Evolutionary conservation across 2,797 vertebrate genomes (phyloP), one percentile per base, ranked within the genome.

Genomic region (Lagocephalus sceleratus): DNA sequence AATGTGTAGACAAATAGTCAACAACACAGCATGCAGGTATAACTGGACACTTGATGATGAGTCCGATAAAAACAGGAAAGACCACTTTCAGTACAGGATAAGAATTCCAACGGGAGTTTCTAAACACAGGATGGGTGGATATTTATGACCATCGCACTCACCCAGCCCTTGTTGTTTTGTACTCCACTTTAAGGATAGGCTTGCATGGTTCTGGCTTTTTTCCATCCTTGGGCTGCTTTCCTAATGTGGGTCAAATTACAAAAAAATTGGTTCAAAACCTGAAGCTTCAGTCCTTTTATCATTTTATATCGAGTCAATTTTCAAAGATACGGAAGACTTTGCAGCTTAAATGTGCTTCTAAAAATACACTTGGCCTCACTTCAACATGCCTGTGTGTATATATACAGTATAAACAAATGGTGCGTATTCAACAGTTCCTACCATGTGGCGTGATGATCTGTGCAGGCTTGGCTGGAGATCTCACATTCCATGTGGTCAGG

Each of bases 201-300:
- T 97, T 98, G 89, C 97, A 99, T 16, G 96, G 95, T 63, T 99
- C 96, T 75, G 96, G 95, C 86, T 99, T 99, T 89, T 97, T 99
- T 73, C 95, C 96, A 89, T 99, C 97, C 80, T 98, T 98, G 58
- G 96, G 90, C 76, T 97, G 95, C 84, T 99, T 99, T 86, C 96
- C 97, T 99, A 78, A 78, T 85, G 76, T 41, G 82, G 68, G 82
- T 77, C 35, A 75, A 43, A 62, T 0, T 20, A 7, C 23, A 50
- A 12, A 50, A 38, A 35, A 23, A 39, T n/a, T n/a, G 10, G 32
- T 40, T 21, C 19, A 14, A 6, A 46, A 22, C 8, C 12, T 38
- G 21, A 19, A 12, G 21, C 3, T 2, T 5, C 42, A 26, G 19
- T 5, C 38, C 6, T 23, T 26, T 26, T 26, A 29, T 29, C 26